Conservation (phyloP, 2,888 invertebrate species). For the Horisme vitalbata region DNA sequence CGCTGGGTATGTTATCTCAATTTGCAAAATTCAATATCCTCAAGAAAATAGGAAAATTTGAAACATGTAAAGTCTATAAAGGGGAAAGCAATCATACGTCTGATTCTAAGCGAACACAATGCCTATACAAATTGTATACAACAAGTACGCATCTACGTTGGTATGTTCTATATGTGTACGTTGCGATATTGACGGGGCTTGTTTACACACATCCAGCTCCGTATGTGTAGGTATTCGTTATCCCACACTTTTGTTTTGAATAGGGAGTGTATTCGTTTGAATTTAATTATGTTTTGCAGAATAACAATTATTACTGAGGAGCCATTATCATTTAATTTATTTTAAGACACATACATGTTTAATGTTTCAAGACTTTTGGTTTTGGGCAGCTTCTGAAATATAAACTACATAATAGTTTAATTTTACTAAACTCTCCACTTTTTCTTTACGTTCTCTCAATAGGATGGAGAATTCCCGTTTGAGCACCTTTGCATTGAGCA, state of each 20-base stretch:
- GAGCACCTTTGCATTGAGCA: too few relatives aligned
- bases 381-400: too few relatives aligned
- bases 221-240: slow-evolving; percentile 47
- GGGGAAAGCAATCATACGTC: slow-evolving; percentile 61
- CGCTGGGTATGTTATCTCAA: too few relatives aligned
- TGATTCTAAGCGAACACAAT: slow-evolving; percentile 63
- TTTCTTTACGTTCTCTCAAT: too few relatives aligned
- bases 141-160: slow-evolving; percentile 36
- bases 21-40: slow-evolving; percentile 24
- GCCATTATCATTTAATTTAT: slow-evolving; percentile 12
- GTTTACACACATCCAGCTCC: slow-evolving; percentile 51
- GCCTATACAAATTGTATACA: slow-evolving; percentile 51
- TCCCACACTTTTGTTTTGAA: slow-evolving; percentile 54
- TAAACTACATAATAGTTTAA: too few relatives aligned
- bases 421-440: too few relatives aligned
- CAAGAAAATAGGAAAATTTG: slow-evolving; percentile 33
- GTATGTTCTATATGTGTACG: slow-evolving; percentile 33
- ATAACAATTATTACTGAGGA: slow-evolving; percentile 31
- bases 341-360: neutral
- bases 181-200: slow-evolving; percentile 60
- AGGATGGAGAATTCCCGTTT: too few relatives aligned
- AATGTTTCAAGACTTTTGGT: neutral
- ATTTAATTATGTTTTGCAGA: slow-evolving; percentile 42
- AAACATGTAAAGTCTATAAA: slow-evolving; percentile 49
- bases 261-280: slow-evolving; percentile 53